Base-by-base conservation (phyloP, 2,888 invertebrate species). In the Taphrorychus bicolor region DNA sequence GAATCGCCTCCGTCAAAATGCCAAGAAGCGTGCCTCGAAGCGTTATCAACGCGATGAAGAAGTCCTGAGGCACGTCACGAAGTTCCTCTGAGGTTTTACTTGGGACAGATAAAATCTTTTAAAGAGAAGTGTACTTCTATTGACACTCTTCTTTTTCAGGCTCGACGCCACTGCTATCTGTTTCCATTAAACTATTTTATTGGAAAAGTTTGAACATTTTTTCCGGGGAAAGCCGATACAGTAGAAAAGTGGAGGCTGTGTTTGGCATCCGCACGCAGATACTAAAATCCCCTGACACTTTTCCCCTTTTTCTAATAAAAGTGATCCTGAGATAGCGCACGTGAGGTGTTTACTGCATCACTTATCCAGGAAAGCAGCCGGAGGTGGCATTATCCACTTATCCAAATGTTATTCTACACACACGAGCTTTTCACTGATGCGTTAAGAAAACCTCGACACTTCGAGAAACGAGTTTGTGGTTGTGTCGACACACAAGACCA, bases 231-330 rank as follows among this genome's bases (percentile, higher is more conserved):
- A 24, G 53, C 32, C 22, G 22, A 16, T 52, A 18, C 11, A 24
- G 4, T n/a, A 49, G 24, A 24, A 32, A 65, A 17, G 19, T 45
- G 16, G 53, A 19, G 59, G n/a, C 53, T 59, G 65, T 59, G 48
- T 59, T 59, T 65, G 65, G 59, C 65, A 65, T 65, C 59, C 21
- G 59, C 24, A 54, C 54, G 58, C 59, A 65, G 65, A 59, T 58
- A 53, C n/a, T 49, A 40, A 42, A 19, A 21, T 59, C 59, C 59
- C 65, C 48, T 48, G 65, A 59, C 65, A 65, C 65, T 65, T 58
- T 59, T 32, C 65, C 65, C 65, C 58, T 59, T 65, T 65, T 65
- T 64, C 64, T 64, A 59, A 64, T 64, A 64, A 64, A 64, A 64
- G 64, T 59, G 64, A 52, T 64, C 41, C 52, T 53, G 59, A 23